phyloP scores from a whole-genome alignment of 2,888 invertebrate genomes.

The Eupithecia subumbrata region DNA sequence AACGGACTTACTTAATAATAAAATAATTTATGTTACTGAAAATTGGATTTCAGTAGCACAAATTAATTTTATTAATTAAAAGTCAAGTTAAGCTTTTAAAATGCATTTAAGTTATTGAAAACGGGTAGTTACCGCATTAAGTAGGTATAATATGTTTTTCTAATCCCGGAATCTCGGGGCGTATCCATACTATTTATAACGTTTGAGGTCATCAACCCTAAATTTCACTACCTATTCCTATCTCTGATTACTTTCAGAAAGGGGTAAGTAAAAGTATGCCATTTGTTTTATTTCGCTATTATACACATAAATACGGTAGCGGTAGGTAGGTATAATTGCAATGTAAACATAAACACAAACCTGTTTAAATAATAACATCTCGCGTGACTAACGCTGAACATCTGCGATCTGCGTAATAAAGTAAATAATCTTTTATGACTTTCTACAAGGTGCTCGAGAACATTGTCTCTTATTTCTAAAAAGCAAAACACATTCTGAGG shows the following conservation, averaged over 20 bases:
- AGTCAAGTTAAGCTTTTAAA: too few species aligned
- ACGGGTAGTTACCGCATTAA: too few species aligned
- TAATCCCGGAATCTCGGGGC: too few species aligned
- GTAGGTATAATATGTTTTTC: too few species aligned
- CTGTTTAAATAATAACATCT: conserved; percentile 7
- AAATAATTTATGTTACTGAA: too few species aligned
- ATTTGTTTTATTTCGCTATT: not conserved
- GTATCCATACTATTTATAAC: too few species aligned
- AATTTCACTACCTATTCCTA: too few species aligned
- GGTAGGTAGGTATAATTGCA: not conserved
- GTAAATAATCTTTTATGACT: conserved; percentile 12
- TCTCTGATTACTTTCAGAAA: not conserved
- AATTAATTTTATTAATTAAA: too few species aligned
- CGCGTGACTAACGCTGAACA: conserved; percentile 21
- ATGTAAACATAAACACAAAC: conserved; percentile 25
- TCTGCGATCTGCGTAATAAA: not conserved
- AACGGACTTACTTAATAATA: too few species aligned
- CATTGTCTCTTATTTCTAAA: not conserved
- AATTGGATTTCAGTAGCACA: too few species aligned
- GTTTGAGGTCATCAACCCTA: too few species aligned
- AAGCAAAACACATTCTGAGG: not conserved
- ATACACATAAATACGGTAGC: not conserved
- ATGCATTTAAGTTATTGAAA: too few species aligned
- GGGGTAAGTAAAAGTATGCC: not conserved
- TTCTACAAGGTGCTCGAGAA: conserved; percentile 8